Conservation (phyloP, 2,113 vertebrate species). For the Charadrius vociferus region DNA sequence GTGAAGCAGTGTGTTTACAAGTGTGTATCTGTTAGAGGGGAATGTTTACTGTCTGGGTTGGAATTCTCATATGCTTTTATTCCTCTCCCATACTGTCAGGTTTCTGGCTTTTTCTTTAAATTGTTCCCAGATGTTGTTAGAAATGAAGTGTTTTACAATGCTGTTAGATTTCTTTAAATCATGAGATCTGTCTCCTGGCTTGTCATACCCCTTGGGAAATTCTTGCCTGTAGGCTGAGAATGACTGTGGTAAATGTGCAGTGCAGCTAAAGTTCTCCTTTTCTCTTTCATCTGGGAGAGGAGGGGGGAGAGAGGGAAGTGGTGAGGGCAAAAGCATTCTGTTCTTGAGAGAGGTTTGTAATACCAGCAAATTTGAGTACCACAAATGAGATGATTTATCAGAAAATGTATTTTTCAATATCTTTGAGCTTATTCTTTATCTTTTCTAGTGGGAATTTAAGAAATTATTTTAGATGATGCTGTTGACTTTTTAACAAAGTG, state of each 20-base stretch:
- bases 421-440: neutral
- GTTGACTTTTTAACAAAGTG: neutral
- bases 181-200: neutral
- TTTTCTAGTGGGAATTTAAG: neutral
- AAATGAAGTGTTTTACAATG: neutral
- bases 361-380: neutral
- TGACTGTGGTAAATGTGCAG: neutral
- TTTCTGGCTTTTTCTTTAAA: slow-evolving; percentile 16
- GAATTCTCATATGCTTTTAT: neutral
- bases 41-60: neutral
- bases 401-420: neutral
- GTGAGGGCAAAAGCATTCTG: neutral
- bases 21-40: neutral
- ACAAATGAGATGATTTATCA: neutral
- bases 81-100: neutral
- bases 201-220: neutral
- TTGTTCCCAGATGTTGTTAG: slow-evolving; percentile 31
- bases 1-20: neutral
- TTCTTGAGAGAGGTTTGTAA: neutral
- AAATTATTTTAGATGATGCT: neutral
- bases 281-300: neutral
- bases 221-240: slow-evolving; percentile 2
- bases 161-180: slow-evolving; percentile 31
- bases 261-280: neutral
- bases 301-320: neutral